phyloP scores from a whole-genome alignment of 2,113 vertebrate genomes.

The Dendrocopos noguchii region DNA sequence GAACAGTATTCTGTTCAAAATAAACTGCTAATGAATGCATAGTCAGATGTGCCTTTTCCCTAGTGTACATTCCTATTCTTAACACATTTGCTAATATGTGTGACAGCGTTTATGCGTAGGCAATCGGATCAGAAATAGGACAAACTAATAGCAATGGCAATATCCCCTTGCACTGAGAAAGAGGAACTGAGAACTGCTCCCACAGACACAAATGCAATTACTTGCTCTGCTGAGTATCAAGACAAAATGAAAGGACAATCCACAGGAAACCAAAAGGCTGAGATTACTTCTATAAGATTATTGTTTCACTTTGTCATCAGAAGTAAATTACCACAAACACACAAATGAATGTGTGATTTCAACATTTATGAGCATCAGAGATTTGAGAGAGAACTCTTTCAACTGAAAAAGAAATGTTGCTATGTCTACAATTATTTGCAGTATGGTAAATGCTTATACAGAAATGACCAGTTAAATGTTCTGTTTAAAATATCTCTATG shows the following conservation, averaged over 20 bases:
- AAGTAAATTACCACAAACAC: background rate
- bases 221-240: background rate
- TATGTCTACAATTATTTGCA: background rate
- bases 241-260: background rate
- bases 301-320: background rate
- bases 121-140: background rate
- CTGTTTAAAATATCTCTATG: background rate
- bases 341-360: background rate
- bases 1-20: background rate
- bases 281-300: background rate
- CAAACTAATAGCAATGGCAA: background rate
- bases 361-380: background rate
- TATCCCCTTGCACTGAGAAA: background rate
- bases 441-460: background rate
- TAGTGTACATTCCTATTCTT: background rate
- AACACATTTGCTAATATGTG: background rate
- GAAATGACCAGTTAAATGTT: background rate
- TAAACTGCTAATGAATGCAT: background rate
- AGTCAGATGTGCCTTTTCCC: background rate
- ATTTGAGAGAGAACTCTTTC: background rate
- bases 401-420: background rate
- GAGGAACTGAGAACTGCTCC: background rate
- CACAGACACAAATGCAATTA: background rate
- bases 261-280: background rate
- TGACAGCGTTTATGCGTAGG: background rate